Evolutionary conservation across 2,888 invertebrate species (phyloP).

Genomic region (Abrostola triplasia): DNA sequence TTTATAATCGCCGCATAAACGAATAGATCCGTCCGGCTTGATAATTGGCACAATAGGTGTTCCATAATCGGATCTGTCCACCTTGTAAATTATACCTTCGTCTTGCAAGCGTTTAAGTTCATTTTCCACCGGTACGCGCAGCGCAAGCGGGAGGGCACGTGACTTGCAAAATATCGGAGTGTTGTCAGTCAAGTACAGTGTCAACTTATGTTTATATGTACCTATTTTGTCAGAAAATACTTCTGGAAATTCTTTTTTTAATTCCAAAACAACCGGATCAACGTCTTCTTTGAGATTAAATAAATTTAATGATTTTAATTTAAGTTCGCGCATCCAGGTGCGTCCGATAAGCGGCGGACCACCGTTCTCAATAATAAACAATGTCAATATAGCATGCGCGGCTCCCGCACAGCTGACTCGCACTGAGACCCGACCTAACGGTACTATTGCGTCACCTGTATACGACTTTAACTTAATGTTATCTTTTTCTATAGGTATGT

Average conservation of each 20-base stretch:
- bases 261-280: background rate
- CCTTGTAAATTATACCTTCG: conserved; percentile 45
- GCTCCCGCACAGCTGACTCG: conserved; percentile 4
- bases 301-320: conserved; percentile 4
- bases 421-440: conserved; percentile 18
- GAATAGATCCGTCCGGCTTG: conserved; percentile 37
- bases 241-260: conserved; percentile 13
- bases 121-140: conserved; percentile 45
- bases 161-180: conserved; percentile 28
- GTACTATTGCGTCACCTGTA: conserved; percentile 15
- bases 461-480: conserved; percentile 16
- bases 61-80: conserved; percentile 55
- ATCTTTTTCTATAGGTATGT: background rate
- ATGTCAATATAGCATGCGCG: background rate
- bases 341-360: conserved; percentile 28
- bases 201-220: conserved; percentile 12
- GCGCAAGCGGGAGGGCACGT: conserved; percentile 46
- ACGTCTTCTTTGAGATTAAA: conserved; percentile 1
- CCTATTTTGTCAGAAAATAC: conserved; percentile 17
- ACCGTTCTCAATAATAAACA: conserved; percentile 22
- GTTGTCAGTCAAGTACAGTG: conserved; percentile 13
- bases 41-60: conserved; percentile 54
- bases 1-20: conserved; percentile 54
- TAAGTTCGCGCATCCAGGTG: conserved; percentile 16
- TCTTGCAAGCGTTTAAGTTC: conserved; percentile 52